Percentiles rank a stretch among this genome's conserved stretches.
Conservation (phyloP, 2,888 invertebrate genomes). For the Rugalucina vietnamica region DNA sequence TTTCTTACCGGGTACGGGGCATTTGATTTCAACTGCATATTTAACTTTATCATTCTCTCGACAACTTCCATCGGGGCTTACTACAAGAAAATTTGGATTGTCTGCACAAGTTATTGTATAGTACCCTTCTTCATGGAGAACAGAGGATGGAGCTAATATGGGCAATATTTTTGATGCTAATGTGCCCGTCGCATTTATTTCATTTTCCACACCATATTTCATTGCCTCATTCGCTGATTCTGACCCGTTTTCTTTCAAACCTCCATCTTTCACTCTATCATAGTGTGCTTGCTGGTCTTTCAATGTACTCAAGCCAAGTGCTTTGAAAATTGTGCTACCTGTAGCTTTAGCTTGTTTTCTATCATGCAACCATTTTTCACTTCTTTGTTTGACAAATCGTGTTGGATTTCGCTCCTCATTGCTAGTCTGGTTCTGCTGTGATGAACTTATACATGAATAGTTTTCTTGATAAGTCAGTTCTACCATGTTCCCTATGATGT, state of each 20-base stretch:
- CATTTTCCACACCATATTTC: neutral
- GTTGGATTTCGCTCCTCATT: neutral
- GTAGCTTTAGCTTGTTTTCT: neutral
- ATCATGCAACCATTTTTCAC: neutral
- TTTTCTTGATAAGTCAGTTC: neutral
- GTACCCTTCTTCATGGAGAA: neutral
- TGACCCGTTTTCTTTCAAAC: too few species aligned
- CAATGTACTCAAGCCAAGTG: neutral
- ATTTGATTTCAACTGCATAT: conserved; percentile 11
- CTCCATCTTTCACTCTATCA: neutral
- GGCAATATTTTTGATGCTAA: neutral
- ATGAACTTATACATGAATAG: neutral
- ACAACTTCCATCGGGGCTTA: conserved; percentile 5
- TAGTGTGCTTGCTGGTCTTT: neutral
- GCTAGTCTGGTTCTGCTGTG: neutral
- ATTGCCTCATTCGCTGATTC: neutral
- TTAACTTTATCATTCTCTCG: neutral
- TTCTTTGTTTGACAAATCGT: neutral
- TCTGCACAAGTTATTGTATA: neutral
- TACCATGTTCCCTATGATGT: neutral
- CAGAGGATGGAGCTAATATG: neutral
- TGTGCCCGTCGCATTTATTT: neutral
- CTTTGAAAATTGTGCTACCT: neutral
- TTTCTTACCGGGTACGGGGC: conserved; percentile 9
- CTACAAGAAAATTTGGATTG: neutral